Conservation (phyloP, 2,113 vertebrate genomes). For the Percina caprodes region DNA sequence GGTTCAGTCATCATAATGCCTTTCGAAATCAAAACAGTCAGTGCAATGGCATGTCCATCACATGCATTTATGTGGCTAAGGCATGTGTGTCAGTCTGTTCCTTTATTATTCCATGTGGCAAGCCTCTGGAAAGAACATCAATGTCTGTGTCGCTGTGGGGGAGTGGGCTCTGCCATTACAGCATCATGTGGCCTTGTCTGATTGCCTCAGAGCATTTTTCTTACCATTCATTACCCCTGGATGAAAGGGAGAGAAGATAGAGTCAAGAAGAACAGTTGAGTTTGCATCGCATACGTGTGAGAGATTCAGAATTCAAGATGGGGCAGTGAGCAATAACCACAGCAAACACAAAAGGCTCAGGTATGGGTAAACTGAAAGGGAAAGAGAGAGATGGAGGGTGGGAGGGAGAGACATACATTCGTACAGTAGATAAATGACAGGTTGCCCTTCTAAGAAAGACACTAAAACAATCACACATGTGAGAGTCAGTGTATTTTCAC, state of each 20-base stretch:
- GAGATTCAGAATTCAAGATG: constrained; percentile 42
- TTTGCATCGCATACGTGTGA: not conserved
- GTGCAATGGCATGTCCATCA: constrained; percentile 22
- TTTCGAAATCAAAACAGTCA: constrained; percentile 30
- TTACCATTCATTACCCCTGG: constrained; percentile 31
- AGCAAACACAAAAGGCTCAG: constrained; percentile 9
- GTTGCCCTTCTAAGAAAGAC: constrained; percentile 21
- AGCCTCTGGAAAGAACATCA: constrained; percentile 43
- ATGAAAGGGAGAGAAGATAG: constrained; percentile 32
- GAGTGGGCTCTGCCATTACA: constrained; percentile 35
- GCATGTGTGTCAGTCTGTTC: constrained; percentile 10
- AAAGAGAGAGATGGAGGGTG: not conserved
- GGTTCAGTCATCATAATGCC: constrained; percentile 12
- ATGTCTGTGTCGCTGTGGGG: constrained; percentile 30
- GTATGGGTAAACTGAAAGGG: constrained; percentile 21
- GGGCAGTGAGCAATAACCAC: constrained; percentile 34
- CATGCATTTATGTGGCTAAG: constrained; percentile 19
- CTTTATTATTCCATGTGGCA: constrained; percentile 28
- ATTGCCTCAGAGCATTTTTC: constrained; percentile 54
- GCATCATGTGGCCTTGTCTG: constrained; percentile 61
- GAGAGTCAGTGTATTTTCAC: constrained; percentile 42
- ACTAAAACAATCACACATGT: constrained; percentile 24
- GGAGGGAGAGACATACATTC: not conserved
- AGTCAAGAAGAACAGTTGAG: constrained; percentile 14
- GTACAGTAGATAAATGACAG: constrained; percentile 35